phyloP scores from a whole-genome alignment of 2,797 vertebrate species.

The Pseudochaenichthys georgianus region DNA sequence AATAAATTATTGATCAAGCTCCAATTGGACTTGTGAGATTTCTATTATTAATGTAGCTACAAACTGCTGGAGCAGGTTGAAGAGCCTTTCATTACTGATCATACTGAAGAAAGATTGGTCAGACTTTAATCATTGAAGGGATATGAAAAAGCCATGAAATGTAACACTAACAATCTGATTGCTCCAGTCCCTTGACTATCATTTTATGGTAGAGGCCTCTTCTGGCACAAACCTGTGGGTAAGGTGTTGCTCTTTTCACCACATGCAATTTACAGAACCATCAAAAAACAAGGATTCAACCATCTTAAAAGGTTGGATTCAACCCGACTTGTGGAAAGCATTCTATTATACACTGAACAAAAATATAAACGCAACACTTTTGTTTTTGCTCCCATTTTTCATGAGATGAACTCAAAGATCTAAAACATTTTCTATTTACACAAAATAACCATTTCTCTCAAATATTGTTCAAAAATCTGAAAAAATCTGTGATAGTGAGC shows the following conservation, averaged over 20 bases:
- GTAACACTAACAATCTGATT: conserved; percentile 8
- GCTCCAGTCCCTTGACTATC: conserved; percentile 6
- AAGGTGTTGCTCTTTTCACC: conserved; percentile 10
- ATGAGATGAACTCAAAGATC: too few species aligned
- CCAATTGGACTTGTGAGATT: conserved; percentile 7
- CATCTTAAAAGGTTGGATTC: conserved; percentile 5
- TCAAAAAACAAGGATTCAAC: background rate
- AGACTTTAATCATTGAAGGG: conserved; percentile 11
- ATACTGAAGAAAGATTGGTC: conserved; percentile 5
- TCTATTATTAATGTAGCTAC: conserved; percentile 41
- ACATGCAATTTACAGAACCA: background rate
- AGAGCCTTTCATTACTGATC: conserved; percentile 25
- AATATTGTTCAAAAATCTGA: too few species aligned
- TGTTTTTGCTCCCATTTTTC: too few species aligned
- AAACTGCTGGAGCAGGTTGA: conserved; percentile 3
- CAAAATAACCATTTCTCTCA: too few species aligned
- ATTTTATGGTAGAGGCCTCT: background rate
- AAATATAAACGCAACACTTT: too few species aligned
- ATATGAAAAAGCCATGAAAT: conserved; percentile 24
- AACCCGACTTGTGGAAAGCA: background rate
- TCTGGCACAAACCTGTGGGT: conserved; percentile 3
- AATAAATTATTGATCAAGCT: conserved; percentile 41
- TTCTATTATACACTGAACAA: background rate
- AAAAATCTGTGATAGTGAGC: too few species aligned
- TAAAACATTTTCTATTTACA: too few species aligned